These are phyloP conservation scores for Dyspetes luteomarginatus DNA, from an alignment of 2,888 invertebrate genomes.

Conservation along the genomic window DNA sequence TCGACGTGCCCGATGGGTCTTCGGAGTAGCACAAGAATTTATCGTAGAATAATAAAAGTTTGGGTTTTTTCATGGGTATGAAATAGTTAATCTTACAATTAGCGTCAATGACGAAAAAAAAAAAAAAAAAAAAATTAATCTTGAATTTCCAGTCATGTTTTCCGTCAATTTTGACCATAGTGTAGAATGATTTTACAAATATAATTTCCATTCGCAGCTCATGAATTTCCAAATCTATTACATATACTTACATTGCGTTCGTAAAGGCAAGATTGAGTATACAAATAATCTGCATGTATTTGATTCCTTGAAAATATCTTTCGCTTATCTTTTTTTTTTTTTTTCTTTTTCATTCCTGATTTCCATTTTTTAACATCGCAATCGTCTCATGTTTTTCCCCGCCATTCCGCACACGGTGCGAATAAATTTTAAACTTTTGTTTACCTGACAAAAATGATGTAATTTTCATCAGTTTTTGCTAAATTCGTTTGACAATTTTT, in stretches of 20 bases:
- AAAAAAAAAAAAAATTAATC: too few relatives aligned
- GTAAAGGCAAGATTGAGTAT: conserved; percentile 7
- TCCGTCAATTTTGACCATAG: not conserved
- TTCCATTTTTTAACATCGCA: conserved; percentile 4
- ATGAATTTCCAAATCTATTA: conserved; percentile 17
- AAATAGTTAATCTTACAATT: not conserved
- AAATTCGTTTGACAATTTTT: conserved; percentile 22
- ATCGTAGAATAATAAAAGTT: not conserved
- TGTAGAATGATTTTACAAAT: not conserved
- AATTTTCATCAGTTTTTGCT: conserved; percentile 14
- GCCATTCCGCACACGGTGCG: not conserved
- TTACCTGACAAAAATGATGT: conserved; percentile 2
- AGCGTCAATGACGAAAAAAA: not conserved
- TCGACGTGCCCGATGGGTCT: not conserved
- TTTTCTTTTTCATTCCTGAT: conserved; percentile 1
- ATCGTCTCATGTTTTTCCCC: not conserved
- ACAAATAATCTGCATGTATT: not conserved
- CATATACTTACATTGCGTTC: conserved; percentile 28
- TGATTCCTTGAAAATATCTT: conserved; percentile 24
- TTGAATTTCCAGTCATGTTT: not conserved
- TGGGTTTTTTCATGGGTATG: not conserved
- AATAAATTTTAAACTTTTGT: not conserved
- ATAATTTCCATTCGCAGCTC: conserved; percentile 6
- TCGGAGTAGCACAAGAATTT: not conserved
- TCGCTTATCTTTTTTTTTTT: not conserved